Evolutionary conservation across 1,140 invertebrate species (phyloP).

Genomic region (Leptinotarsa texana): DNA sequence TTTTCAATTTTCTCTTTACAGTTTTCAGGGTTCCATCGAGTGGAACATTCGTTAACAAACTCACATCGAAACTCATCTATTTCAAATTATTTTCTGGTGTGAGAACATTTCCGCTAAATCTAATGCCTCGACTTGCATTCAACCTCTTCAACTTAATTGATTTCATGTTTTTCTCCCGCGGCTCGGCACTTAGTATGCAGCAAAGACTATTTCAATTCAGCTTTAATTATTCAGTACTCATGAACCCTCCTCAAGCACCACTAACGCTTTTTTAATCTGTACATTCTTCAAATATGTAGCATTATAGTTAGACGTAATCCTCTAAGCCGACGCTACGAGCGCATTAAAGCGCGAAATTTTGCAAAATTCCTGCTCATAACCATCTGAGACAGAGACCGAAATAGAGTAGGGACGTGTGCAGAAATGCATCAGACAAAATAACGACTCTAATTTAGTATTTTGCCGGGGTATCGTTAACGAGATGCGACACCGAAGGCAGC

Average conservation of each 20-base stretch:
- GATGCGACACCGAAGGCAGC: constrained; percentile 33
- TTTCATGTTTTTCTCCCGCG: neutral
- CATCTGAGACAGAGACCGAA: constrained; percentile 14
- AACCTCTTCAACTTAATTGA: neutral
- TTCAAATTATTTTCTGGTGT: too few species aligned
- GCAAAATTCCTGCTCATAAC: constrained; percentile 1
- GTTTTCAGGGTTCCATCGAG: too few species aligned
- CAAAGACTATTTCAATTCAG: constrained; percentile 19
- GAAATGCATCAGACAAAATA: constrained; percentile 32
- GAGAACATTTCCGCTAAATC: too few species aligned
- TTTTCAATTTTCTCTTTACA: too few species aligned
- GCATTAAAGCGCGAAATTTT: constrained; percentile 22
- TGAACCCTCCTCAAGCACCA: neutral
- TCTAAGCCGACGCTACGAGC: neutral
- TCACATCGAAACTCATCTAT: too few species aligned
- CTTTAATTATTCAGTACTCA: constrained; percentile 16
- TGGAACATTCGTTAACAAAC: too few species aligned
- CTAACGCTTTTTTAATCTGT: constrained; percentile 26
- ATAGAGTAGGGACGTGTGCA: constrained; percentile 6
- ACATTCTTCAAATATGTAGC: constrained; percentile 19
- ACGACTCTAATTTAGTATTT: constrained; percentile 39
- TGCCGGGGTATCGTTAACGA: constrained; percentile 38
- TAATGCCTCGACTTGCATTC: too few species aligned
- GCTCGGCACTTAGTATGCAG: constrained; percentile 4
- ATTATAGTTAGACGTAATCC: constrained; percentile 28